A percentile compares a stretch with the other conserved stretches of the same genome.
These are phyloP conservation scores for Crotalus tigris DNA, from an alignment of 2,113 vertebrate species.

Conservation along the genomic window DNA sequence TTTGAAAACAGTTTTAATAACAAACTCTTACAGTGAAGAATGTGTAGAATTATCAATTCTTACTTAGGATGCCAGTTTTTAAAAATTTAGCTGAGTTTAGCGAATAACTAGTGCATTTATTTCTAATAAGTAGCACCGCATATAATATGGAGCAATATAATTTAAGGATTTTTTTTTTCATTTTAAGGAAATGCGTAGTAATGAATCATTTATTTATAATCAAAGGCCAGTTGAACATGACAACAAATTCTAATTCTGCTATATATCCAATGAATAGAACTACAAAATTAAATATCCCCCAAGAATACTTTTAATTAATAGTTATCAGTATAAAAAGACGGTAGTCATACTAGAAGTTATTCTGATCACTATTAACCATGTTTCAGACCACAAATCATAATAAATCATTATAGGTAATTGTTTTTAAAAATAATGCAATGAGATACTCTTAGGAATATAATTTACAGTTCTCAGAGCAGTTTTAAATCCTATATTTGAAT, in stretches of 20 bases:
- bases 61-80: not conserved
- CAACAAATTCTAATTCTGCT: constrained; percentile 23
- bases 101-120: not conserved
- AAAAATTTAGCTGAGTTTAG: not conserved
- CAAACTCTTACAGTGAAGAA: not conserved
- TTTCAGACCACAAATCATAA: constrained; percentile 60
- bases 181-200: not conserved
- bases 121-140: not conserved
- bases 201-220: constrained; percentile 23
- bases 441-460: constrained; percentile 27
- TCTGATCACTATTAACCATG: constrained; percentile 26
- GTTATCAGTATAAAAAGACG: constrained; percentile 37
- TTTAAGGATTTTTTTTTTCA: not conserved
- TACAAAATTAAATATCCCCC: not conserved
- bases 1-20: not conserved
- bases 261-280: constrained; percentile 26
- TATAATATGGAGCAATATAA: not conserved
- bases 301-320: constrained; percentile 31
- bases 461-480: constrained; percentile 41
- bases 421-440: not conserved
- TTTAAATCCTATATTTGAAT: constrained; percentile 32
- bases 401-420: constrained; percentile 30
- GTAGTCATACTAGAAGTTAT: constrained; percentile 26
- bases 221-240: not conserved
- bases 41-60: not conserved